Base-by-base conservation (phyloP, 35 echinoderm and acorn worm species). In the Ophioderma brevispina region DNA sequence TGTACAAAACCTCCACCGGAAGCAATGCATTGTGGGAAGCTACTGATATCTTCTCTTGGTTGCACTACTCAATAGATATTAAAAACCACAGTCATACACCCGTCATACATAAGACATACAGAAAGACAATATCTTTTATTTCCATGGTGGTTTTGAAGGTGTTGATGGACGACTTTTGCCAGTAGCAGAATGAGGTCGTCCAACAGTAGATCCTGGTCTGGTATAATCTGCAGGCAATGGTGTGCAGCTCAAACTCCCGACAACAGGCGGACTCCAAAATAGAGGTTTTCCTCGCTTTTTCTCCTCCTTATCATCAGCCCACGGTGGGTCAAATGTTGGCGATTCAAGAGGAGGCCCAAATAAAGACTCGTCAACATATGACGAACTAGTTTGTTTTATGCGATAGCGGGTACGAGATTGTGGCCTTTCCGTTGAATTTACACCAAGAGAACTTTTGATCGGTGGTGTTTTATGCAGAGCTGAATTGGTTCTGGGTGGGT, bases 321-420 rank as follows among this genome's bases (percentile, higher is more conserved):
- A 99, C 21, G 97, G 97, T 21, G 97, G 81, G 25, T 89, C 90
- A 95, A 99, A 99, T 56, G 39, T 79, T 11, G 97, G 87, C 33
- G 80, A 28, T 21, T 90, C 59, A 56, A 98, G 89, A 17, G 76
- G 82, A 15, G 87, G 80, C n/a, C 96, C 96, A 86, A 98, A 98
- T n/a, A 98, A 81, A 1, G 87, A 59, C 39, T 98, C 93, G 84
- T 98, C 96, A 0, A 98, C 87, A 38, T 95, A 98, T n/a, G 88
- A 90, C n/a, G n/a, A n/a, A 4, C 77, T 82, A 0, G 75, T 80
- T n/a, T 40, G 49, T 77, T 93, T 92, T 1, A 59, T 21, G 78
- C 59, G 59, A 30, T 70, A 89, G 79, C 6, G 86, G 25, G 33
- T 92, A 85, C 35, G 78, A 80, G 75, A 80, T 89, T 78, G 77